Conservation (phyloP, 2,113 vertebrate species). For the Callorhinus ursinus region DNA sequence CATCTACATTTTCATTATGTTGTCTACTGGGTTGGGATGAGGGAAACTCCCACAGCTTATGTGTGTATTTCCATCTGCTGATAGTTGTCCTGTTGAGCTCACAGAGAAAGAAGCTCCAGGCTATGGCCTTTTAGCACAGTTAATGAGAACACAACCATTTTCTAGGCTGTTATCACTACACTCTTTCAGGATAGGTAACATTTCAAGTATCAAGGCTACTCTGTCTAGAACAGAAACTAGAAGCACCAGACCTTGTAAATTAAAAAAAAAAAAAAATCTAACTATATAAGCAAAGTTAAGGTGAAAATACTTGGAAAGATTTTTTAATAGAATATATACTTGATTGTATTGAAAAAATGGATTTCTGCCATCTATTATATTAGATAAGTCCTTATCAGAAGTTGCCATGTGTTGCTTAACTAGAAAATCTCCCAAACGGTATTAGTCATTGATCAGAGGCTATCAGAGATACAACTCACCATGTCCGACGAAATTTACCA, state of each 20-base stretch:
- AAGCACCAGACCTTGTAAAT: neutral
- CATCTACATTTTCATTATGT: neutral
- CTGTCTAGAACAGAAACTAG: neutral
- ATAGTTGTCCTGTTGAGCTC: neutral
- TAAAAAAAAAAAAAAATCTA: neutral
- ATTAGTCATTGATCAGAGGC: constrained; percentile 64
- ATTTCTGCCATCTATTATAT: neutral
- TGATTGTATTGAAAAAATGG: constrained; percentile 49
- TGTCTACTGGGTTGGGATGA: neutral
- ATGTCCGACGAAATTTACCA: constrained; percentile 36
- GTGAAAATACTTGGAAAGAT: constrained; percentile 14
- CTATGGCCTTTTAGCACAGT: neutral
- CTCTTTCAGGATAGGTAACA: neutral
- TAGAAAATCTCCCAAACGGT: constrained; percentile 49
- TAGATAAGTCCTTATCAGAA: constrained; percentile 66
- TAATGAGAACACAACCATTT: neutral
- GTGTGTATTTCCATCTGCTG: neutral
- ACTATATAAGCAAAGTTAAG: neutral
- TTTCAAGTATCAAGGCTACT: neutral
- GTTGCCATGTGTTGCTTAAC: constrained; percentile 49
- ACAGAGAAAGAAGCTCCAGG: neutral
- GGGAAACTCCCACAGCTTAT: neutral
- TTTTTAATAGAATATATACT: constrained; percentile 50
- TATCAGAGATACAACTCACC: constrained; percentile 33
- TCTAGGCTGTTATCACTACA: neutral